These are phyloP conservation scores for Phallusia fumigata DNA, from an alignment of 23 tunicate species.

Conservation along the genomic window DNA sequence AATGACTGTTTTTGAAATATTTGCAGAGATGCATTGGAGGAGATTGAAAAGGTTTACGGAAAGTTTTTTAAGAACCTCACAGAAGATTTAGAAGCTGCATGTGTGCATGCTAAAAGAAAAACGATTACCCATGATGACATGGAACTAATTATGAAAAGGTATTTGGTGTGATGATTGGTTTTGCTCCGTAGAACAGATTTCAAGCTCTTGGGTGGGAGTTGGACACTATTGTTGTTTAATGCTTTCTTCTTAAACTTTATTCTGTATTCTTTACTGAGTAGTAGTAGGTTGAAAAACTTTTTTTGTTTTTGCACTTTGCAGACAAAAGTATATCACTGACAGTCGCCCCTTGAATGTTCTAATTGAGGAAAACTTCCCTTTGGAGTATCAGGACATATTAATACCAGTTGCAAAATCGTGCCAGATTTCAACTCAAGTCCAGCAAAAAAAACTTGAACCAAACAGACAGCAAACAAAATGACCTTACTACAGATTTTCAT, in stretches of 20 bases:
- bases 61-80: slow-evolving; percentile 31
- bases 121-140: slow-evolving; percentile 23
- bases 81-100: slow-evolving; percentile 17
- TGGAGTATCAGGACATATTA: slow-evolving; percentile 41
- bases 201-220: too few species aligned
- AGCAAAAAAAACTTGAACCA: too few species aligned
- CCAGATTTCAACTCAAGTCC: too few species aligned
- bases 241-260: too few species aligned
- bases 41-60: slow-evolving; percentile 17
- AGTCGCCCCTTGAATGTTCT: slow-evolving; percentile 23
- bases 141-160: slow-evolving; percentile 47
- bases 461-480: too few species aligned
- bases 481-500: too few species aligned
- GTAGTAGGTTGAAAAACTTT: too few species aligned
- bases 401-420: slow-evolving; percentile 14
- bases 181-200: too few species aligned
- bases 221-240: too few species aligned
- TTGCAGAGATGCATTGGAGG: slow-evolving; percentile 35
- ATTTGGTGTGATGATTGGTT: too few species aligned
- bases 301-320: slow-evolving; percentile 7
- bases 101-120: slow-evolving; percentile 23
- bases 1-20: too few species aligned
- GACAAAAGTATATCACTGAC: slow-evolving; percentile 33
- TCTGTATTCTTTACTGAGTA: too few species aligned
- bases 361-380: slow-evolving; percentile 46